These are phyloP conservation scores for Albula goreensis DNA, from an alignment of 2,113 vertebrate genomes.

Conservation along the genomic window DNA sequence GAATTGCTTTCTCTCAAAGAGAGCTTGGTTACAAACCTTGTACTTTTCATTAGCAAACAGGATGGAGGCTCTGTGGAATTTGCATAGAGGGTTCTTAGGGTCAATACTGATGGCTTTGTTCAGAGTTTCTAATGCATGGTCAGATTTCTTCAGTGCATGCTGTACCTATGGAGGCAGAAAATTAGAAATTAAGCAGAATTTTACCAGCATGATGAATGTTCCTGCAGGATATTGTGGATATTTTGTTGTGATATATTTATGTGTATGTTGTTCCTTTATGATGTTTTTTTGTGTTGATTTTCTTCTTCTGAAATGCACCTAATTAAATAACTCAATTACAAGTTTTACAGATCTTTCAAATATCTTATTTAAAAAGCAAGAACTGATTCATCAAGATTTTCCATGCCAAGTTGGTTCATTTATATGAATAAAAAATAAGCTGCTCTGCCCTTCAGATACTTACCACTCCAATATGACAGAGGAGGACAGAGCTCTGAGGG, in stretches of 20 bases:
- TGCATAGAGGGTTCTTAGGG: constrained; percentile 98
- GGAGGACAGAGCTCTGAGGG: constrained; percentile 95
- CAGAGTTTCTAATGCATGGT: constrained; percentile 93
- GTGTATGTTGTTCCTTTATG: no score
- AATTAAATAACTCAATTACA: no score
- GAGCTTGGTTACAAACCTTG: constrained; percentile 73
- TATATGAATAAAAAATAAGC: no score
- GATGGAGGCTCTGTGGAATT: constrained; percentile 97
- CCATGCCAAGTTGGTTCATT: no score
- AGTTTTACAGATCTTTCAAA: not conserved
- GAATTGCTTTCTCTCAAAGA: no score
- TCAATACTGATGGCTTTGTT: constrained; percentile 95
- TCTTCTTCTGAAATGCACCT: no score
- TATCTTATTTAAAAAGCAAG: not conserved
- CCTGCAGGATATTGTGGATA: no score
- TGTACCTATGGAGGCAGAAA: constrained; percentile 76
- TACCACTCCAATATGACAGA: constrained; percentile 97
- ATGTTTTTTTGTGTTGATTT: no score
- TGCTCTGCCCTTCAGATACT: constrained; percentile 49
- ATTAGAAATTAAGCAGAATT: not conserved
- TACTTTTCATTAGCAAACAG: constrained; percentile 98
- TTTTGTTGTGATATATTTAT: no score
- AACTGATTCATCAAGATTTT: not conserved
- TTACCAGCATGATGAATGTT: not conserved
- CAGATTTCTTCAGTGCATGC: constrained; percentile 95